These are phyloP conservation scores for Remorina albescens DNA, from an alignment of 2,797 vertebrate genomes.

Conservation along the genomic window DNA sequence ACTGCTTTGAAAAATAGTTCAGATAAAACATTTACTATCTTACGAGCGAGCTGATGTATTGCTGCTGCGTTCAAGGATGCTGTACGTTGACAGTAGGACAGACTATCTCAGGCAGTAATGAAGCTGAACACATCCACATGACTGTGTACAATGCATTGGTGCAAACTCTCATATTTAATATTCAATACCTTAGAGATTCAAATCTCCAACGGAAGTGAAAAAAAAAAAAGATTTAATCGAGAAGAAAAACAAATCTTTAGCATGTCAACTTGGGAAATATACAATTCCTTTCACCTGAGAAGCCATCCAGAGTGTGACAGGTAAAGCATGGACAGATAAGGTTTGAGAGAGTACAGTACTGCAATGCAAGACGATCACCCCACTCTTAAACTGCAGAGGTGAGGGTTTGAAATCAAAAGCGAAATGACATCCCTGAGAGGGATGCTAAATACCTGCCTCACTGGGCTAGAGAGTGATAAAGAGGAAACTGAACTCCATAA, in stretches of 20 bases:
- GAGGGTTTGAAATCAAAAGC: constrained; percentile 42
- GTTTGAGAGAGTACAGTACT: constrained; percentile 23
- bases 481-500: not conserved
- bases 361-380: constrained; percentile 40
- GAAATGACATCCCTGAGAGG: constrained; percentile 48
- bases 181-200: not conserved
- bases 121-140: not conserved
- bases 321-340: constrained; percentile 29
- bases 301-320: constrained; percentile 11
- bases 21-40: not conserved
- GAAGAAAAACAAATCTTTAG: constrained; percentile 1
- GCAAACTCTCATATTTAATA: not conserved
- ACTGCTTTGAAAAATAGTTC: not conserved
- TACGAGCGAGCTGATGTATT: not conserved
- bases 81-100: too few species aligned
- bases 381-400: constrained; percentile 31
- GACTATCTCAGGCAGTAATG: not conserved
- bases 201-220: not conserved
- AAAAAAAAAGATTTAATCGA: not conserved
- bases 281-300: constrained; percentile 12
- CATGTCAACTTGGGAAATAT: constrained; percentile 12
- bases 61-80: not conserved
- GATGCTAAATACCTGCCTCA: constrained; percentile 45
- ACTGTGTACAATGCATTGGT: not conserved
- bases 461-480: constrained; percentile 4